Evolutionary conservation across 2,113 vertebrate species (phyloP).

Genomic region (Zosterops hypoxanthus): DNA sequence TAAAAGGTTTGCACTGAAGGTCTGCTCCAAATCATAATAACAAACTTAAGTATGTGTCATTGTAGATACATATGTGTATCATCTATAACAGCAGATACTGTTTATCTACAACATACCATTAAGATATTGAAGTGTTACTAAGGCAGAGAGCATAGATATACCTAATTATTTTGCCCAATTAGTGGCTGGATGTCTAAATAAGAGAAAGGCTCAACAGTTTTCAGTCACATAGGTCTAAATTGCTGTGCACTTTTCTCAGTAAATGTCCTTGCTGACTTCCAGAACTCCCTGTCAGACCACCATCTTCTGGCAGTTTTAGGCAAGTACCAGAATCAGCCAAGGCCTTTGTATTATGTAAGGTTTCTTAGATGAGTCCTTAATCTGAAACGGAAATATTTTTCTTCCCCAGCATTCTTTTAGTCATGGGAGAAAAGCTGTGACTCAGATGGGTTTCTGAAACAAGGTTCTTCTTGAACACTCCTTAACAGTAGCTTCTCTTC

Average conservation of each 20-base stretch:
- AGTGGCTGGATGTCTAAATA: neutral
- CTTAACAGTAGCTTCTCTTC: neutral
- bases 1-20: neutral
- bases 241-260: neutral
- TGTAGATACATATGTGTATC: neutral
- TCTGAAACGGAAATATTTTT: neutral
- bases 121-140: neutral
- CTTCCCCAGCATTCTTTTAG: neutral
- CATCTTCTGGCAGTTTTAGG: neutral
- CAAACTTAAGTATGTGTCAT: neutral
- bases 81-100: neutral
- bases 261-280: neutral
- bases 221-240: neutral
- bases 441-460: neutral
- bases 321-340: neutral
- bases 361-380: neutral
- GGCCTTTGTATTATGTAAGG: neutral
- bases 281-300: neutral
- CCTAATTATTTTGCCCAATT: neutral
- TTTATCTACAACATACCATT: neutral
- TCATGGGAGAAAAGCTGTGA: neutral
- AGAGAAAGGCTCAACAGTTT: neutral
- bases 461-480: neutral
- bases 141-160: neutral
- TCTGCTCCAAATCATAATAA: neutral